Base-by-base conservation (phyloP, 2,888 invertebrate genomes). In the Lutraria lutraria region DNA sequence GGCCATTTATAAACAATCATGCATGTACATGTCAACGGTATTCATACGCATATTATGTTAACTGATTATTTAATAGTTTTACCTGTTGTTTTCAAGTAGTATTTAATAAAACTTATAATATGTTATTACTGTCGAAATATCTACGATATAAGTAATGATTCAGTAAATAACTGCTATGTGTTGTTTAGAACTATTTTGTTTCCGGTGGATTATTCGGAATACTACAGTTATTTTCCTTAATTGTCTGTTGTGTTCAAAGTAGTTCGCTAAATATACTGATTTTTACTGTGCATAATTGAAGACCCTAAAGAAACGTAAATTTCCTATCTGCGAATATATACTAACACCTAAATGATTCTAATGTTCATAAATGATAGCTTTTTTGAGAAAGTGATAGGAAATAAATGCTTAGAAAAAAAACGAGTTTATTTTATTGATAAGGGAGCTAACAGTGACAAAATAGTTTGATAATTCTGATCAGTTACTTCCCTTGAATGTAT, bases 1-100 rank as follows among this genome's bases (percentile, higher is more conserved):
- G 88, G 95, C 95, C 95, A 95, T 95, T 95, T 95, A 94, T 94
- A 95, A 95, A 95, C 95, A 95, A 94, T 92, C 93, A 89, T 90
- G 91, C 88, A 93, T 89, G 90, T 88, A 90, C 93, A 91, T 93
- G 92, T 92, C 93, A 92, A 93, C 91, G 86, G 84, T 84, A 92
- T 92, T 88, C 81, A 15, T 93, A n/a, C 93, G 93, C 93, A 43
- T 25, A 81, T 1, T 31, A 31, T 76, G 29, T 76, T 31, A 31
- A 4, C 15, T 31, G 15, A 16, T 34, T 6, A 76, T 16, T 19
- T 56, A 56, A 13, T 56, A 54, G 16, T 54, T 54, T 54, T 10
- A 10, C 21, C 10, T 15, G 12, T 25, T 16, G n/a, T 15, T 72
- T 72, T 21, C 13, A 21, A 16, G 72, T 25, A 21, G n/a, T 10